Evolutionary conservation across 2,888 invertebrate genomes (phyloP), one percentile per base, ranked within the genome.

Genomic region (Gasteruption jaculator): DNA sequence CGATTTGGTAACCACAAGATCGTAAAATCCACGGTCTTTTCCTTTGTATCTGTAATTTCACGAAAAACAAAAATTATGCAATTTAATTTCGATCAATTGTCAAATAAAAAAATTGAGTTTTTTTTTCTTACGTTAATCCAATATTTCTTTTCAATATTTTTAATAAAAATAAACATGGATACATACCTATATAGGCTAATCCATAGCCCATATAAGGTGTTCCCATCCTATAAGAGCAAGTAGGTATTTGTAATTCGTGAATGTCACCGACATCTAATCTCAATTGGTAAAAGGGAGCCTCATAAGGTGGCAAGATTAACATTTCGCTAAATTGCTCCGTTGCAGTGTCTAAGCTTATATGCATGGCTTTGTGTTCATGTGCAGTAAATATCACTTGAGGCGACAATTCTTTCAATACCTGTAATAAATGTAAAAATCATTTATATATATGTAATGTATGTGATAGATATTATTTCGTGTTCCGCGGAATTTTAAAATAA

Each of bases 161-260:
- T 25, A 5, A 20, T 35, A 11, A 7, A 18, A 5, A 27, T 20
- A 20, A 14, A 44, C 39, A 11, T 43, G 15, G 30, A 20, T 36
- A 58, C 58, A 72, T 74, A 87, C 92, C 85, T 53, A 92, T 71
- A 39, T 89, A 73, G 6, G 86, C 87, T 49, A 83, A 83, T 22
- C 92, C 93, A 70, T 85, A 92, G 2, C 94, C 96, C 71, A 93
- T 89, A 52, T 84, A 75, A 3, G 71, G 66, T 14, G 86, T 89
- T 1, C 96, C 96, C 96, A 97, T 97, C 57, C 97, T 80, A 68
- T 97, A 97, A 1, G 93, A 94, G 64, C 91, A 92, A 0, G 96
- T 94, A 2, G 96, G 96, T 51, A 93, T 86, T 69, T 86, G 81
- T 34, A 96, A 79, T 75, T 96, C 95, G 56, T 74, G 74, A 58